Conservation (phyloP, 92 coral and sea anemone genomes). For the Parazoanthus atlanticus region DNA sequence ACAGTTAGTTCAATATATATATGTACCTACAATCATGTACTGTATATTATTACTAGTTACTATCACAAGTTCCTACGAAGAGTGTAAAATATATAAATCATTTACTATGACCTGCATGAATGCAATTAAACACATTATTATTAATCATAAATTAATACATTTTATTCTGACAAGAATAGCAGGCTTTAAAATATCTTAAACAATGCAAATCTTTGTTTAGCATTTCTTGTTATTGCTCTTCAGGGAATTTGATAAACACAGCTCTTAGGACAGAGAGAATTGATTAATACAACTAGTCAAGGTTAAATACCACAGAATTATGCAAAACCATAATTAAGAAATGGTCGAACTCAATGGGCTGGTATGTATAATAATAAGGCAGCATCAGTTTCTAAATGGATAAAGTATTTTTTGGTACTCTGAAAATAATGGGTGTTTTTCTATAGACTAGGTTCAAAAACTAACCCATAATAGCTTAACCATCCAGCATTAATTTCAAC, state of each 20-base stretch:
- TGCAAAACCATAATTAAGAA: background rate
- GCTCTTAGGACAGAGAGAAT: background rate
- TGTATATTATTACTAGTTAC: too few relatives aligned
- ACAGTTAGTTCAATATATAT: background rate
- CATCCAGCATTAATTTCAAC: too few relatives aligned
- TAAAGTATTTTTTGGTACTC: too few relatives aligned
- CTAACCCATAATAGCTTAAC: too few relatives aligned
- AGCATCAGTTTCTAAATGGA: too few relatives aligned
- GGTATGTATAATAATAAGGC: too few relatives aligned
- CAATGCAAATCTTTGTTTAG: background rate
- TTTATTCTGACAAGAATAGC: background rate
- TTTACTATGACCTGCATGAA: too few relatives aligned
- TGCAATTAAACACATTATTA: background rate
- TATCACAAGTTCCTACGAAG: too few relatives aligned
- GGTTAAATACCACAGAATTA: background rate
- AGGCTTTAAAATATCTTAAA: background rate
- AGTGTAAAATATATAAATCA: too few relatives aligned
- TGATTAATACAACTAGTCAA: background rate
- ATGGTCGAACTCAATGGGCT: background rate
- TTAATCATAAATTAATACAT: background rate
- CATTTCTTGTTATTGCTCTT: constrained; percentile 5
- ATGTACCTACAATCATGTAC: too few relatives aligned
- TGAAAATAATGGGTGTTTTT: background rate
- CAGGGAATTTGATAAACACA: background rate
- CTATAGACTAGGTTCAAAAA: too few relatives aligned